Base-by-base conservation (phyloP, 2,888 invertebrate genomes). In the Mylabris sibirica region DNA sequence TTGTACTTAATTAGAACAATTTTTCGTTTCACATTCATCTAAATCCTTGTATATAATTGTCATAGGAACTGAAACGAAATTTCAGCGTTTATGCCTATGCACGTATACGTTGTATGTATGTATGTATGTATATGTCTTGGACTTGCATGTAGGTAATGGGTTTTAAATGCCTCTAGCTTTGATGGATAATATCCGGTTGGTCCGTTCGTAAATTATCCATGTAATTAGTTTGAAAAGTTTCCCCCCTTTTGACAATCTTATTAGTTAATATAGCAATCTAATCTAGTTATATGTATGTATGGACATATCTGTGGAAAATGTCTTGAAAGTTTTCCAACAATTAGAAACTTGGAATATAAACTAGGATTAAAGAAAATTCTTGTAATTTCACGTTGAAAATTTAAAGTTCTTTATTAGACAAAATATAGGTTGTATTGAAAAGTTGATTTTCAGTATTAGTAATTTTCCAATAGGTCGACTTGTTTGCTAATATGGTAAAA, bases 131-230 rank as follows among this genome's bases (percentile, higher is more conserved):
- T 17, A 17, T 44, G 17, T 44, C 17, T 17, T 22, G 49, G 49
- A 53, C 49, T 53, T 74, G 74, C 75, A 75, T 75, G 75, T 72
- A 68, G 74, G 71, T 75, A 74, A 74, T 75, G 75, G 72, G 65
- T 74, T 75, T 74, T 74, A 74, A 75, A 75, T 74, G 74, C 71
- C 71, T 64, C 72, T 72, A 69, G 64, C 61, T 70, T 68, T 72
- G 75, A 75, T 75, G 75, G 71, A 74, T 74, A 74, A 74, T 75
- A 73, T 75, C 75, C 74, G 75, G 75, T 66, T 67, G 61, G 66
- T 14, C 71, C 63, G 71, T 68, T 72, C 75, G 71, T 73, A 73
- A 75, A 75, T 75, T 75, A 73, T 72, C 66, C 60, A 60, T 66
- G 60, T 73, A 75, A 75, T 75, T 75, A 68, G 65, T 63, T 63